Base-by-base conservation (phyloP, 2,113 vertebrate genomes). In the Pycnonotus jocosus region DNA sequence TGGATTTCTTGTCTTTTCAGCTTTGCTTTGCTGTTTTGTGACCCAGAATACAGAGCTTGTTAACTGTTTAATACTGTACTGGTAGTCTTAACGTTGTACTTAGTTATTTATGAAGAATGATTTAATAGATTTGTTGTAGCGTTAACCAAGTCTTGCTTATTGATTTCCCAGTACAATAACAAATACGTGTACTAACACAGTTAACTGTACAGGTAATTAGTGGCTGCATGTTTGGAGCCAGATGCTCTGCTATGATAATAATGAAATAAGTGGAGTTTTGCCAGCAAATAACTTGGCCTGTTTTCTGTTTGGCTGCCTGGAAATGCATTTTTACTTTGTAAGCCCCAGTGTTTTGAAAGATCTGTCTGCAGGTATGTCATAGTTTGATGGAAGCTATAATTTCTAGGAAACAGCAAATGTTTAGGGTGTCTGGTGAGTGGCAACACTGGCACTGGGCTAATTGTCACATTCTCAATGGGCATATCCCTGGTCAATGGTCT, bases 391-490 rank as follows among this genome's bases (percentile, higher is more conserved):
- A 94, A 90, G 51, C 50, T 62, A 2, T 95, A 20, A 64, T 93
- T 97, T 97, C 90, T 86, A 96, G 42, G 90, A 96, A 97, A 86
- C 24, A 91, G 86, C 22, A 58, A 79, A 38, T 90, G 86, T 97
- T 96, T 92, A 93, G 91, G 45, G 74, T 94, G 94, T 92, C 90
- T 96, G 88, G 62, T 77, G 83, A 84, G 85, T 94, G 88, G 8
- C 57, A 91, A 87, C 77, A 92, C 20, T 44, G 70, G 58, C 76
- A 60, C 91, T 93, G 95, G 84, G 57, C 50, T 97, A 93, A 81
- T 89, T 95, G 94, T 95, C 94, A 76, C 37, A 27, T 92, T 94
- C 78, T 91, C 30, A 5, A 6, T 65, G 22, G 42, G 66, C 60
- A 45, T 73, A 94, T 91, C 76, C 53, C 58, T 78, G n/a, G n/a